Base-by-base conservation (phyloP, 64 coral and sea anemone species). In the Stichodactyla mertensii region DNA sequence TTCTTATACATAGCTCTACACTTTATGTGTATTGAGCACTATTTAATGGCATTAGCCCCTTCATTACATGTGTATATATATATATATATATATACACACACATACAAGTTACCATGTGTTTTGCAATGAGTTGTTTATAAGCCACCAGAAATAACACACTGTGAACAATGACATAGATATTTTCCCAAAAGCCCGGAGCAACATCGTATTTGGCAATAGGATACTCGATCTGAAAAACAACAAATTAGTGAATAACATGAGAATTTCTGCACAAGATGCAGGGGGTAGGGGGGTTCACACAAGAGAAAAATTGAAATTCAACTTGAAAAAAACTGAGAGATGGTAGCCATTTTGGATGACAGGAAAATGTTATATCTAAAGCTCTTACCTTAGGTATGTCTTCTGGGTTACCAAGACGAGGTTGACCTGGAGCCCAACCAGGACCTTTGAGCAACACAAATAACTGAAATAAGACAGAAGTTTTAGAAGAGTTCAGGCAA, bases 371-470 rank as follows among this genome's bases (percentile, higher is more conserved):
- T 23, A 74, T 10, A 0, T 6, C 16, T 31, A 27, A 10, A 9
- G 22, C 36, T 54, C 91, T 55, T 74, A 98, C 95, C 87, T 90
- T 58, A 28, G 95, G 95, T 20, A 98, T 61, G 45, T 98, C 95
- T 52, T 79, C 89, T 22, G 89, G 95, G 80, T 98, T 85, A 57
- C 95, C 95, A 77, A 98, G 89, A 61, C 95, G 86, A 64, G 86
- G 89, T 14, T 86, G 85, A 52, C 92, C 92, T 6, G 92, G 95
- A 5, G 85, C 83, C 95, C 95, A 98, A 79, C 92, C 92, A 6
- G 95, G 95, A 13, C 95, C 95, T 87, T 98, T 98, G 54, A 98
- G 58, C 53, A 98, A 36, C 18, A 98, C 95, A 57, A 52, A 91
- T 4, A 98, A 22, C 95, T 98, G 77, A 3, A 36, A 83, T 52